Evolutionary conservation across 2,113 vertebrate species (phyloP).

Genomic region (Rhineura floridana): DNA sequence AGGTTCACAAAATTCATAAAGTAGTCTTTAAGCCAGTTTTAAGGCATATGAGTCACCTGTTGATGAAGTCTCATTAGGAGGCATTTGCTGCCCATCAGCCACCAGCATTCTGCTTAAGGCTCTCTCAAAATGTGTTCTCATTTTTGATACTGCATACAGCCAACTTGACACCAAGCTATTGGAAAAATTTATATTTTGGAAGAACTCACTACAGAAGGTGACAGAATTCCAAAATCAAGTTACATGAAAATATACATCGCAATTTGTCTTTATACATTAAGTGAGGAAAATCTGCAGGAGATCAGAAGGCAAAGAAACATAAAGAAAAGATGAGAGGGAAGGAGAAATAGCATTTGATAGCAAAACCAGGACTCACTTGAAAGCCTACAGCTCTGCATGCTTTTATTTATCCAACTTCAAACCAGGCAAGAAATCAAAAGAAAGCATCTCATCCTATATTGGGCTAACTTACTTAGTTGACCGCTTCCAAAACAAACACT

Average conservation of each 20-base stretch:
- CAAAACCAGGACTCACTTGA: slow-evolving; percentile 80
- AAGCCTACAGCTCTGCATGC: slow-evolving; percentile 87
- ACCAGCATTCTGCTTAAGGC: too few relatives aligned
- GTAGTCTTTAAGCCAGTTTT: neutral
- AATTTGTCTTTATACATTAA: slow-evolving; percentile 97
- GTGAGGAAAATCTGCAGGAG: slow-evolving; percentile 84
- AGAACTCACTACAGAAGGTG: slow-evolving; percentile 97
- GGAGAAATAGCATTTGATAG: slow-evolving; percentile 70
- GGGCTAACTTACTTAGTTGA: slow-evolving; percentile 70
- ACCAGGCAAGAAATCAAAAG: slow-evolving; percentile 74
- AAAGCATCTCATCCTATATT: slow-evolving; percentile 71
- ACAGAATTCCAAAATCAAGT: slow-evolving; percentile 94
- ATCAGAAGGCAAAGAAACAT: slow-evolving; percentile 76
- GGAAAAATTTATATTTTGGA: slow-evolving; percentile 97
- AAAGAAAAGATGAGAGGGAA: slow-evolving; percentile 60
- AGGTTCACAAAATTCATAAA: neutral
- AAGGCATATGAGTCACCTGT: neutral
- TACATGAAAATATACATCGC: slow-evolving; percentile 99
- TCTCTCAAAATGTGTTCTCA: slow-evolving; percentile 24
- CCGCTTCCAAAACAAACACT: slow-evolving; percentile 61
- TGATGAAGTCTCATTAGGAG: neutral
- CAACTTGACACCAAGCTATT: slow-evolving; percentile 83
- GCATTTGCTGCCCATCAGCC: neutral
- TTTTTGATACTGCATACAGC: slow-evolving; percentile 71
- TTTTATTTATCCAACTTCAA: slow-evolving; percentile 81